phyloP scores from a whole-genome alignment of 2,113 vertebrate genomes.

The Poeciliopsis retropinna region DNA sequence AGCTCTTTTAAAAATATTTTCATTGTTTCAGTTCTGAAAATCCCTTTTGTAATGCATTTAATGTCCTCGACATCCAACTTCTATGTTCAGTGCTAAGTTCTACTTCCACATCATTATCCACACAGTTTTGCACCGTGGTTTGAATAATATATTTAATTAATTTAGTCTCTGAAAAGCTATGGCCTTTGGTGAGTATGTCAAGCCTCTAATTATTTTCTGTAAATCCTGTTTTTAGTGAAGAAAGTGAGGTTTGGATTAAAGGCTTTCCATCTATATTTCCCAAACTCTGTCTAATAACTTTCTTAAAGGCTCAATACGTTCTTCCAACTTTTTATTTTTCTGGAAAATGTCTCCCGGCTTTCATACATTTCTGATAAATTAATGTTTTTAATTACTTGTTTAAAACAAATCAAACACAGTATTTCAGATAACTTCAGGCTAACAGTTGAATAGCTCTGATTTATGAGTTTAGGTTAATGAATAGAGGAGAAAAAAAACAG shows the following conservation, averaged over 20 bases:
- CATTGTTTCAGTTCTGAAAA: neutral
- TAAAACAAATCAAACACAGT: constrained; percentile 21
- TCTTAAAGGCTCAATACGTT: neutral
- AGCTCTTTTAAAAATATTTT: neutral
- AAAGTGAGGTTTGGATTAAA: neutral
- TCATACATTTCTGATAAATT: constrained; percentile 5
- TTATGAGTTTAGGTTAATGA: constrained; percentile 29
- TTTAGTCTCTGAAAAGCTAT: neutral
- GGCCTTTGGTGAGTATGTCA: neutral
- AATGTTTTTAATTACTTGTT: constrained; percentile 33
- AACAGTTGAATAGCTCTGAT: constrained; percentile 11
- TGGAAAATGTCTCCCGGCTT: constrained; percentile 32
- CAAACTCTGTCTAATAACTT: neutral
- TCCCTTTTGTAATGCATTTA: neutral
- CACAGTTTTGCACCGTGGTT: neutral
- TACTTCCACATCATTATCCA: neutral
- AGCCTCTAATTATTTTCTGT: neutral
- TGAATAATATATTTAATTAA: neutral
- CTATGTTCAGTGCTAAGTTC: neutral
- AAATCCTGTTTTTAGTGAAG: neutral
- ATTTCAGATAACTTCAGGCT: constrained; percentile 31
- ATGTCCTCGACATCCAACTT: neutral
- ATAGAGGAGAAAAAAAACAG: constrained; percentile 16
- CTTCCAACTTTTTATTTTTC: neutral
- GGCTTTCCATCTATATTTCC: neutral